phyloP scores from a whole-genome alignment of 2,113 vertebrate species.

The Perca schrenkii region DNA sequence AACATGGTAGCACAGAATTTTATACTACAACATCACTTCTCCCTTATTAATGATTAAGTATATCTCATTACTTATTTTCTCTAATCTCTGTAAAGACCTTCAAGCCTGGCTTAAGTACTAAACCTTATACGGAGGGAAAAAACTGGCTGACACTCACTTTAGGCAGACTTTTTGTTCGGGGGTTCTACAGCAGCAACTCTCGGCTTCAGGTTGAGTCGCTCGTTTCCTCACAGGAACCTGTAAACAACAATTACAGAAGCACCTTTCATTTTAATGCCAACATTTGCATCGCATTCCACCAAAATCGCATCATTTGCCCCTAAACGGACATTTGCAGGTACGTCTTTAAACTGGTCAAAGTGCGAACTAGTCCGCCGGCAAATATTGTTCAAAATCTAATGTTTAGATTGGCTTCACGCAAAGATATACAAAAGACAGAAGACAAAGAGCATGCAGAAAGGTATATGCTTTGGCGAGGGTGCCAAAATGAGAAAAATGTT shows the following conservation, averaged over 20 bases:
- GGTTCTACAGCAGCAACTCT: constrained; percentile 72
- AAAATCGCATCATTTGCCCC: background rate
- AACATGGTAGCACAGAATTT: background rate
- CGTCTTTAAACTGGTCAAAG: background rate
- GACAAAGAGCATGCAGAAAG: background rate
- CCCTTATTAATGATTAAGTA: background rate
- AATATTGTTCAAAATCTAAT: background rate
- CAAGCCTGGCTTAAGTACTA: background rate
- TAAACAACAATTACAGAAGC: background rate
- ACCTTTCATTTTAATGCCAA: background rate
- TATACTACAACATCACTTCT: too few species aligned
- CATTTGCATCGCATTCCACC: too few species aligned
- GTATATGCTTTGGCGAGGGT: background rate
- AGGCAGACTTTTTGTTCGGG: constrained; percentile 53
- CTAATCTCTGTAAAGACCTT: background rate
- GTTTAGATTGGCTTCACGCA: background rate
- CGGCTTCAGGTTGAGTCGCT: constrained; percentile 46
- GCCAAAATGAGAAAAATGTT: background rate
- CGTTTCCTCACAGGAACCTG: constrained; percentile 81
- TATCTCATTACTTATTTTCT: background rate
- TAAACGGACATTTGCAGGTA: background rate
- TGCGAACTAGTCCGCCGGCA: background rate
- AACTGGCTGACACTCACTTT: constrained; percentile 67
- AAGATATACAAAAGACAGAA: background rate
- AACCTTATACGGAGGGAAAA: background rate